These are phyloP conservation scores for Acanthosepion lycidas DNA, from an alignment of 2,888 invertebrate species.

Conservation along the genomic window DNA sequence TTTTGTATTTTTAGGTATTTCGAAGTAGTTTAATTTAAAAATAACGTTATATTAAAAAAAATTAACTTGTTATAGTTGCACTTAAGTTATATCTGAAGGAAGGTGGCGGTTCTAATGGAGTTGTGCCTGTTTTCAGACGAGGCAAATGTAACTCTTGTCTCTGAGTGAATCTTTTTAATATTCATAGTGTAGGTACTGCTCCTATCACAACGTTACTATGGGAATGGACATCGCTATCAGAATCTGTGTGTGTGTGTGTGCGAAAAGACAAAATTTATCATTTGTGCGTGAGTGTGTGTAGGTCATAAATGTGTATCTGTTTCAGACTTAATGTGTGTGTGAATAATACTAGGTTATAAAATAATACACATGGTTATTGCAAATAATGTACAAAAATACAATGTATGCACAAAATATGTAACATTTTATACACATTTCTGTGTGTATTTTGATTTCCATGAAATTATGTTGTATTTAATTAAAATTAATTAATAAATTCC, in stretches of 20 bases:
- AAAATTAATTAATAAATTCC: too few relatives aligned
- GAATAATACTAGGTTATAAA: not conserved
- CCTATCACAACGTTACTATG: conserved; percentile 33
- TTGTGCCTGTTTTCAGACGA: not conserved
- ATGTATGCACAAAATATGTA: too few relatives aligned
- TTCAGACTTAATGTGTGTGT: not conserved
- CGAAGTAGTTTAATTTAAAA: not conserved
- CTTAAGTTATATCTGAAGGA: not conserved
- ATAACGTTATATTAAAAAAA: not conserved
- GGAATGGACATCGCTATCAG: not conserved
- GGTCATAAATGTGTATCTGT: not conserved
- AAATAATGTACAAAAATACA: not conserved
- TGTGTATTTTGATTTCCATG: too few relatives aligned
- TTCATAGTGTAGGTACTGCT: not conserved
- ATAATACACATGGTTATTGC: not conserved
- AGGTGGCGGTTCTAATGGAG: not conserved
- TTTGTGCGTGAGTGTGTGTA: not conserved
- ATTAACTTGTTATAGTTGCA: not conserved
- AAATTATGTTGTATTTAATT: too few relatives aligned
- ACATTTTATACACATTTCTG: too few relatives aligned
- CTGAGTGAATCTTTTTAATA: not conserved
- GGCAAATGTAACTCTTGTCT: conserved; percentile 16
- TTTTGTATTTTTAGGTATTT: not conserved
- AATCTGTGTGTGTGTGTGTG: not conserved
- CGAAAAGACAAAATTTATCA: not conserved